A percentile compares a stretch with the other conserved stretches of the same genome.
phyloP scores from a whole-genome alignment of 1,140 invertebrate species.

The Scaptomyza montana region DNA sequence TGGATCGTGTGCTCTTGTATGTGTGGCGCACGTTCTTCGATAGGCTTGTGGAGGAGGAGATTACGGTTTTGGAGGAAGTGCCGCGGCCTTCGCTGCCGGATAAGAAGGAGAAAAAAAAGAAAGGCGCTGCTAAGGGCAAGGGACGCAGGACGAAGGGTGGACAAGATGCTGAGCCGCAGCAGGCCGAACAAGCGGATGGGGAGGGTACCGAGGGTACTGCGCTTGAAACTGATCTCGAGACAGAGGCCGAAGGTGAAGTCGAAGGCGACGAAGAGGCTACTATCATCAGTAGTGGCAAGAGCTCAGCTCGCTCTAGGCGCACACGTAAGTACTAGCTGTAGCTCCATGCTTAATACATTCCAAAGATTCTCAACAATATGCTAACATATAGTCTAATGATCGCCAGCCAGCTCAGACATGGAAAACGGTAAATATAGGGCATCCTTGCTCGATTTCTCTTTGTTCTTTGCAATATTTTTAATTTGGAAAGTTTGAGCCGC shows the following conservation, averaged over 20 bases:
- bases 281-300: slow-evolving; percentile 58
- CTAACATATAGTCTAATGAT: slow-evolving; percentile 22
- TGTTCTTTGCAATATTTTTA: slow-evolving; percentile 62
- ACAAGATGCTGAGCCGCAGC: slow-evolving; percentile 57
- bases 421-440: slow-evolving; percentile 71
- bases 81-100: slow-evolving; percentile 56
- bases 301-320: slow-evolving; percentile 54
- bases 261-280: slow-evolving; percentile 56
- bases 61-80: slow-evolving; percentile 85
- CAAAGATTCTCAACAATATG: not conserved
- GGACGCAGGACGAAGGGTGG: slow-evolving; percentile 64
- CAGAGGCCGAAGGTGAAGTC: slow-evolving; percentile 52
- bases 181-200: slow-evolving; percentile 23
- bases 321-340: slow-evolving; percentile 49
- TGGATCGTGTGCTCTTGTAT: slow-evolving; percentile 84
- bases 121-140: slow-evolving; percentile 60
- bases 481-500: slow-evolving; percentile 67
- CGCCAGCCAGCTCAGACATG: slow-evolving; percentile 72
- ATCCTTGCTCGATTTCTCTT: slow-evolving; percentile 26
- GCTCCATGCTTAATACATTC: not conserved
- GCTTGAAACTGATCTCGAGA: slow-evolving; percentile 52
- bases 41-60: slow-evolving; percentile 85
- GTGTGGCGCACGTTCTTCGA: slow-evolving; percentile 86
- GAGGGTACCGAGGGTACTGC: slow-evolving; percentile 45
- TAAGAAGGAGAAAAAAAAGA: slow-evolving; percentile 78